Conservation (phyloP, 1,140 invertebrate genomes). For the Caenorhabditis inopinata region DNA sequence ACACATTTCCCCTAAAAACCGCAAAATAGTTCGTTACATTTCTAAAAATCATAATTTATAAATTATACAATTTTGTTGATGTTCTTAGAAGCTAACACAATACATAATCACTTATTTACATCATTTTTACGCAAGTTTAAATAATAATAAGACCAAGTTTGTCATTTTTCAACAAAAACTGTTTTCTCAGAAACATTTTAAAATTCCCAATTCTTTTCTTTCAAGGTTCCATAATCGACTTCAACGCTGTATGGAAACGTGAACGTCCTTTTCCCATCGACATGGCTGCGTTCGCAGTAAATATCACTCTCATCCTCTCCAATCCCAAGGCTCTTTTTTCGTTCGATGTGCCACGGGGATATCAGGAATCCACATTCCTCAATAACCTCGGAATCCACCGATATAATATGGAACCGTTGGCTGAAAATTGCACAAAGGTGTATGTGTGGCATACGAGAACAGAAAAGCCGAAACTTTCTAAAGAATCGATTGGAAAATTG, state of each 20-base stretch:
- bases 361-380: conserved; percentile 60
- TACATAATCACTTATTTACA: no score
- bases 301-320: conserved; percentile 55
- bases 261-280: conserved; percentile 64
- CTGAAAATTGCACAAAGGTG: conserved; percentile 61
- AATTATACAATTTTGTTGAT: no score
- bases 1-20: no score
- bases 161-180: no score
- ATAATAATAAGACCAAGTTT: no score
- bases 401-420: conserved; percentile 60
- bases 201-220: background rate
- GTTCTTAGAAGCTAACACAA: no score
- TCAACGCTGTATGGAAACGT: conserved; percentile 61
- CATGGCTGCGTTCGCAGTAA: conserved; percentile 65
- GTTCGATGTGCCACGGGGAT: conserved; percentile 59
- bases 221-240: conserved; percentile 53
- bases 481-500: background rate
- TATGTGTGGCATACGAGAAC: conserved; percentile 64
- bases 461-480: conserved; percentile 52
- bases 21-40: no score
- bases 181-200: background rate
- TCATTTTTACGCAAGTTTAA: no score
- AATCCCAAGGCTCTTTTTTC: conserved; percentile 55
- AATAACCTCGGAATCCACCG: conserved; percentile 43
- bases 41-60: no score